Evolutionary conservation across 2,888 invertebrate genomes (phyloP).

Genomic region (Sesamia inferens): DNA sequence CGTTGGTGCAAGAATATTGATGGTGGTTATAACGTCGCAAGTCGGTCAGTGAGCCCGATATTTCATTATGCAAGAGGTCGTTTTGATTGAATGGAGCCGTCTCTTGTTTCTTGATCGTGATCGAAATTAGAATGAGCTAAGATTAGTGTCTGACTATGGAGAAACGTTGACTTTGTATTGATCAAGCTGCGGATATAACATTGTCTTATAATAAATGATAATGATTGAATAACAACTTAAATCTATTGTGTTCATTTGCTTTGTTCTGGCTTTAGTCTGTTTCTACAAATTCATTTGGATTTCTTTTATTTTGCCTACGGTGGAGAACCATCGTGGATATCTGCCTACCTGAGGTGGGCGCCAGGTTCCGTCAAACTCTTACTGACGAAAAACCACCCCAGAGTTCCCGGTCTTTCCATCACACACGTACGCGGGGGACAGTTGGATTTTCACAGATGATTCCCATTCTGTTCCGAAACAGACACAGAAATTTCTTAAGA

Average conservation of each 20-base stretch:
- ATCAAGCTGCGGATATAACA: background rate
- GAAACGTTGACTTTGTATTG: slow-evolving; percentile 36
- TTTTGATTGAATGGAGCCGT: slow-evolving; percentile 60
- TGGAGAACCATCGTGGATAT: too few relatives aligned
- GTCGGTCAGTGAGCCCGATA: slow-evolving; percentile 68
- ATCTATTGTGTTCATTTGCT: background rate
- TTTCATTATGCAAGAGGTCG: slow-evolving; percentile 64
- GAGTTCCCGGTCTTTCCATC: too few relatives aligned
- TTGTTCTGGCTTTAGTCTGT: background rate
- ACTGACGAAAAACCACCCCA: too few relatives aligned
- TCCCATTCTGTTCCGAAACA: too few relatives aligned
- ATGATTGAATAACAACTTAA: slow-evolving; percentile 1
- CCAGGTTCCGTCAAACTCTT: too few relatives aligned
- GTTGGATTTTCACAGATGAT: too few relatives aligned
- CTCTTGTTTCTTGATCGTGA: slow-evolving; percentile 51
- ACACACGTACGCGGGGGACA: too few relatives aligned
- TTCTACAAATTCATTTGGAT: too few relatives aligned
- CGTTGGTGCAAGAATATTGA: slow-evolving; percentile 66
- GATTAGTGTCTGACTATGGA: slow-evolving; percentile 29
- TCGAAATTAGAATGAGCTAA: slow-evolving; percentile 33
- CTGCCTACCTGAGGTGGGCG: too few relatives aligned
- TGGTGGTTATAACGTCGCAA: slow-evolving; percentile 64
- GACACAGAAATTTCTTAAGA: too few relatives aligned
- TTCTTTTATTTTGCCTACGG: too few relatives aligned
- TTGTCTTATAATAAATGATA: background rate